Base-by-base conservation (phyloP, 1,140 invertebrate species). In the Drosophila aff. region DNA sequence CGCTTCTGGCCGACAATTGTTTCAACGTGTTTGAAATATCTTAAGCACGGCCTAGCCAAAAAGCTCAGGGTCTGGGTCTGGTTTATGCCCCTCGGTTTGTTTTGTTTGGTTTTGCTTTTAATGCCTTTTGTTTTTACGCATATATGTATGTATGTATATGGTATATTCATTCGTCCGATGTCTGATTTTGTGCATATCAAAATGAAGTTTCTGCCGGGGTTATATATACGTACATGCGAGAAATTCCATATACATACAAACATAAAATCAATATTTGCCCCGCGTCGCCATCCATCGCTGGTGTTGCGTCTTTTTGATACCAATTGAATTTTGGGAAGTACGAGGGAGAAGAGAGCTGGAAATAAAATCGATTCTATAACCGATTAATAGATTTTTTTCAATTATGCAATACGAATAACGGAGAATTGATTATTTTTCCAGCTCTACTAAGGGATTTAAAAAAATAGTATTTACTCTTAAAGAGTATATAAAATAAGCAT, bases 191-290 rank as follows among this genome's bases (percentile, higher is more conserved):
- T 44, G 47, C 61, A 71, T 60, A 76, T 68, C 41, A 40, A 72
- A 82, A 79, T 84, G 73, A 89, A 84, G 84, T 90, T 89, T 63
- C 76, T 72, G 80, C 62, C 53, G 67, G 79, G 79, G 57, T 76
- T 81, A 67, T 28, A 26, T 65, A 33, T 33, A 33, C 80, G 67
- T 80, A 87, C 71, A 84, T 82, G 68, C 79, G 72, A 79, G 66
- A 68, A 73, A 77, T 63, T 33, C 44, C 55, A 33, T 49, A 49
- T 66, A 69, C 47, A 67, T 46, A 75, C 76, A 79, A 52, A 55
- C 41, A 84, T 79, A 90, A 89, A 89, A 89, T 89, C 84, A 89
- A 89, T 89, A 89, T 89, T 89, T 90, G 66, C 74, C 55, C 85
- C 69, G 74, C 86, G 84, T 87, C 84, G 84, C 46, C 33, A 47